Evolutionary conservation across 2,888 invertebrate genomes (phyloP).

Genomic region (Hypercompe scribonia): DNA sequence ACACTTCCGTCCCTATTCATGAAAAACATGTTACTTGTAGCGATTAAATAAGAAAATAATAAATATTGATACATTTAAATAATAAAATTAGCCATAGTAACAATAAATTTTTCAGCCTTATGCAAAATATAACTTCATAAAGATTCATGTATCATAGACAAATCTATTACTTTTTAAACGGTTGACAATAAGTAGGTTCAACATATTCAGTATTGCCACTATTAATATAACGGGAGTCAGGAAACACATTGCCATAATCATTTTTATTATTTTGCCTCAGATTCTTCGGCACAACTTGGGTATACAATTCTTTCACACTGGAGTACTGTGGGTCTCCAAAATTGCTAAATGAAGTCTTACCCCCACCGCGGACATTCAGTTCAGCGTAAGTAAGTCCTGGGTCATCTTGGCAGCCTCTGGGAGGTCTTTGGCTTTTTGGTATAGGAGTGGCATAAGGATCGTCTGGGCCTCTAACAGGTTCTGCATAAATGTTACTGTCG

Average conservation of each 20-base stretch:
- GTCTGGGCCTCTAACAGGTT: background rate
- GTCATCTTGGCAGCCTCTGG: background rate
- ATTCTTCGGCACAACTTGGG: constrained; percentile 9
- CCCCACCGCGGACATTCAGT: background rate
- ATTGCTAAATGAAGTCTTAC: background rate
- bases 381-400: constrained; percentile 7
- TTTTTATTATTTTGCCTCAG: background rate
- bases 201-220: constrained; percentile 15
- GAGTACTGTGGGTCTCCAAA: background rate
- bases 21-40: no score
- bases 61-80: no score
- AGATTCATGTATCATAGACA: background rate
- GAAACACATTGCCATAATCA: constrained; percentile 11
- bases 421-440: constrained; percentile 10
- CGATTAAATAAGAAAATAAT: no score
- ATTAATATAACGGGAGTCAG: constrained; percentile 12
- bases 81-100: background rate
- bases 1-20: no score
- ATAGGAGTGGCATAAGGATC: constrained; percentile 7
- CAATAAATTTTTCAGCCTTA: background rate
- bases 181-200: constrained; percentile 15
- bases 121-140: no score
- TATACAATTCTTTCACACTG: background rate
- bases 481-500: constrained; percentile 4
- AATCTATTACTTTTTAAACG: constrained; percentile 6